Evolutionary conservation across 1,140 invertebrate genomes (phyloP).

Genomic region (Drosophila rhopaloa): DNA sequence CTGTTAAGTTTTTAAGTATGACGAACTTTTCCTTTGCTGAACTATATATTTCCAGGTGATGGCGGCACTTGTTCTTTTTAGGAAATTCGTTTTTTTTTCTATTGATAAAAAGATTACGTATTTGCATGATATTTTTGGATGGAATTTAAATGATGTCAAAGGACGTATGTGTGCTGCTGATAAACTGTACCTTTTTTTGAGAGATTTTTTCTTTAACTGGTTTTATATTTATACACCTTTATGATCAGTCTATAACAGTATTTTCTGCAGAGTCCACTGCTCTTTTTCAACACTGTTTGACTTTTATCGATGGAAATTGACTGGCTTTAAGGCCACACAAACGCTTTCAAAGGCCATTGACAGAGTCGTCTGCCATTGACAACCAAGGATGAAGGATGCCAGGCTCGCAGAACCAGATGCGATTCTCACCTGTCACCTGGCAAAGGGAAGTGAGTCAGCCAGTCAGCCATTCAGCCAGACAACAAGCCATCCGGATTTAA

Average conservation of each 20-base stretch:
- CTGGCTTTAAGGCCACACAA: not conserved
- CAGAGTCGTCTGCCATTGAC: slow-evolving; percentile 27
- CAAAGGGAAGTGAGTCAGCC: slow-evolving; percentile 13
- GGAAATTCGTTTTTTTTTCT: not conserved
- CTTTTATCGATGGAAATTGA: slow-evolving; percentile 22
- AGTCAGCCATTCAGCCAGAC: slow-evolving; percentile 1
- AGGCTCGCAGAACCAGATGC: not conserved
- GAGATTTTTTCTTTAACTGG: no score
- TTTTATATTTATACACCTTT: not conserved
- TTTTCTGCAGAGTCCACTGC: not conserved
- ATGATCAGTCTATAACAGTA: not conserved
- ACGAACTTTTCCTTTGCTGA: not conserved
- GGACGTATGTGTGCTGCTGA: no score
- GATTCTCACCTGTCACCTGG: slow-evolving; percentile 27
- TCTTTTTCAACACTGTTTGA: not conserved
- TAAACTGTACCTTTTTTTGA: no score
- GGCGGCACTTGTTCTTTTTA: not conserved
- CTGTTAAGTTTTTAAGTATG: slow-evolving; percentile 1
- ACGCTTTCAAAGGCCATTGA: slow-evolving; percentile 23
- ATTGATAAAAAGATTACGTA: not conserved
- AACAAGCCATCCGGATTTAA: slow-evolving; percentile 21
- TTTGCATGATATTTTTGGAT: not conserved
- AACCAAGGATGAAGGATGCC: slow-evolving; percentile 20
- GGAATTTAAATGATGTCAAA: no score
- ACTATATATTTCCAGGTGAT: not conserved